phyloP scores from a whole-genome alignment of 2,888 invertebrate genomes.

The Gastracanthus pulcherrimus region DNA sequence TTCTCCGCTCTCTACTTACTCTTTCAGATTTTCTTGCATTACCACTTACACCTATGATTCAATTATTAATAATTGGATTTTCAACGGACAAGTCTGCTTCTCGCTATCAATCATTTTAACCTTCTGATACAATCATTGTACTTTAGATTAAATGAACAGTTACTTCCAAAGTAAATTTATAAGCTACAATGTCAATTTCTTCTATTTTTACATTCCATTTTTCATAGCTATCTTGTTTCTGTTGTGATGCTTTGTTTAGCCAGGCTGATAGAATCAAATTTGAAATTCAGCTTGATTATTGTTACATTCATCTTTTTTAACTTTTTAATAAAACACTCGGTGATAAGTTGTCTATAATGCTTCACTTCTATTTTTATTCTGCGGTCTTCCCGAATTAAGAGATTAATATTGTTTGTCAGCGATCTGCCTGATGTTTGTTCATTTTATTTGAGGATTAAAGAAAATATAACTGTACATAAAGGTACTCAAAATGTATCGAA shows the following conservation, averaged over 20 bases:
- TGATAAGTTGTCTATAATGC: neutral
- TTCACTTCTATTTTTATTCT: neutral
- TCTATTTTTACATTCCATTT: constrained; percentile 19
- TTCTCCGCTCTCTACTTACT: too few relatives aligned
- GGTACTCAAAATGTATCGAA: neutral
- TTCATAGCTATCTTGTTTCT: neutral
- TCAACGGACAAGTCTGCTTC: neutral
- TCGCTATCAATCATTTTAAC: constrained; percentile 33
- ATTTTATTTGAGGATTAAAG: too few relatives aligned
- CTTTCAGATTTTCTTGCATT: neutral
- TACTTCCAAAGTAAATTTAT: constrained; percentile 7
- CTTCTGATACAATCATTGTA: neutral
- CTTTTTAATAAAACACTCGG: neutral
- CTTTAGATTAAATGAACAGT: neutral
- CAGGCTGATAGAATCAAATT: neutral
- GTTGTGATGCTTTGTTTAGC: neutral
- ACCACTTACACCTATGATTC: constrained; percentile 10
- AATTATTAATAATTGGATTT: constrained; percentile 38
- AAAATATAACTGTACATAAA: too few relatives aligned
- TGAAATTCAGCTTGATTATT: constrained; percentile 1
- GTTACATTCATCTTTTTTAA: neutral
- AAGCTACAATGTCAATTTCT: neutral
- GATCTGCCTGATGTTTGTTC: too few relatives aligned
- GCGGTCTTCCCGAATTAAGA: too few relatives aligned
- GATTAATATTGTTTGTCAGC: too few relatives aligned